Evolutionary conservation across 2,888 invertebrate genomes (phyloP).

Genomic region (Nymphalis urticae): DNA sequence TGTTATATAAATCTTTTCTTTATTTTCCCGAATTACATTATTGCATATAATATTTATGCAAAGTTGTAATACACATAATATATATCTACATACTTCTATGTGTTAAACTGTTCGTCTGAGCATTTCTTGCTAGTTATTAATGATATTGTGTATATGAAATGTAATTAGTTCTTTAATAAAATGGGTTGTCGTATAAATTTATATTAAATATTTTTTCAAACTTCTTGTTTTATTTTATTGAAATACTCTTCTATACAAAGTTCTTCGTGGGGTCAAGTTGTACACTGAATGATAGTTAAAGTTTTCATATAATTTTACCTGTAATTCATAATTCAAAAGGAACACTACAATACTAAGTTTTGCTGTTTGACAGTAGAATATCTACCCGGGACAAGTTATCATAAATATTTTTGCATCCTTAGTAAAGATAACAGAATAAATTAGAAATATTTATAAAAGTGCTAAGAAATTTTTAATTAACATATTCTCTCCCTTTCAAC

Average conservation of each 20-base stretch:
- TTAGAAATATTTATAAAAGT: too few relatives aligned
- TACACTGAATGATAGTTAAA: too few relatives aligned
- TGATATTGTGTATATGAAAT: conserved; percentile 31
- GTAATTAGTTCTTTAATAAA: conserved; percentile 45
- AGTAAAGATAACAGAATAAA: too few relatives aligned
- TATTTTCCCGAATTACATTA: conserved; percentile 26
- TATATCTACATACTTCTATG: conserved; percentile 17
- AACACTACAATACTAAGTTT: too few relatives aligned
- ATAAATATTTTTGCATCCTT: too few relatives aligned
- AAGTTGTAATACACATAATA: conserved; percentile 30
- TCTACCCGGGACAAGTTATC: too few relatives aligned
- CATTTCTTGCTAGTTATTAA: conserved; percentile 23
- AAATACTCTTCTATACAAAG: neutral
- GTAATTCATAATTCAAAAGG: too few relatives aligned
- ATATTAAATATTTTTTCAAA: conserved; percentile 74
- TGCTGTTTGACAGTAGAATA: too few relatives aligned
- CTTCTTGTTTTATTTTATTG: conserved; percentile 45
- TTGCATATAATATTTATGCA: conserved; percentile 44
- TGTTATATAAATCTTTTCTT: too few relatives aligned
- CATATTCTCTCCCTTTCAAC: neutral
- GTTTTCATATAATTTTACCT: too few relatives aligned
- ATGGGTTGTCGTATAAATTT: conserved; percentile 77
- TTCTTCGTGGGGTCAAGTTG: too few relatives aligned
- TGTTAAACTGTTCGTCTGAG: conserved; percentile 29
- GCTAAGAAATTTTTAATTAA: too few relatives aligned